Percentiles rank a stretch among this genome's conserved stretches.
phyloP scores from a whole-genome alignment of 2,797 vertebrate species.

The Cynodonichthys magdalenae region DNA sequence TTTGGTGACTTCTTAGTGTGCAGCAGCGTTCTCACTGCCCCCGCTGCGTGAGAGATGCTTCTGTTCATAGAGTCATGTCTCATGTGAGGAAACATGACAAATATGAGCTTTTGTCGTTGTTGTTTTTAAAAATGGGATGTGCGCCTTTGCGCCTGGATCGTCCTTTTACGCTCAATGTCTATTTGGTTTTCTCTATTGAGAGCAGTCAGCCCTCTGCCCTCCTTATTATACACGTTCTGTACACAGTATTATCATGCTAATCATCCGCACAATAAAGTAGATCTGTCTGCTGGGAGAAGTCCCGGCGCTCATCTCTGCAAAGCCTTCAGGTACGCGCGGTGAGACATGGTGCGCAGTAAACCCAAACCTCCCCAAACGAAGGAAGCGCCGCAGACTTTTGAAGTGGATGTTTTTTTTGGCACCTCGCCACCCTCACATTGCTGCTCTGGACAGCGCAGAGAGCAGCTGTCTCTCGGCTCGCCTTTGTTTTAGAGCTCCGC shows the following conservation, averaged over 20 bases:
- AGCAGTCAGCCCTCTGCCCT: slow-evolving; percentile 30
- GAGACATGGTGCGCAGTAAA: slow-evolving; percentile 41
- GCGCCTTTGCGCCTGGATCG: neutral
- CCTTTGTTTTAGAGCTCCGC: slow-evolving; percentile 68
- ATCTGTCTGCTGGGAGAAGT: slow-evolving; percentile 7
- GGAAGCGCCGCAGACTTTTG: slow-evolving; percentile 59
- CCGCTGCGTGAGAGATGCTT: slow-evolving; percentile 15
- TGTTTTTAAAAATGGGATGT: neutral
- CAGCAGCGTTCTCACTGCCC: slow-evolving; percentile 47
- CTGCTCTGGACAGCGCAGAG: slow-evolving; percentile 48
- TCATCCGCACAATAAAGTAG: slow-evolving; percentile 28
- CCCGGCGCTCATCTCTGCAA: slow-evolving; percentile 23
- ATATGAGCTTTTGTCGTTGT: neutral
- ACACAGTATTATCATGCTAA: slow-evolving; percentile 63
- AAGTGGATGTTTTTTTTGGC: slow-evolving; percentile 65
- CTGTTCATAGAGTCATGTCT: neutral
- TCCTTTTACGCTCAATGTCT: slow-evolving; percentile 33
- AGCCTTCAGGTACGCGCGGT: slow-evolving; percentile 27
- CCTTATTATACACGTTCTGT: slow-evolving; percentile 44
- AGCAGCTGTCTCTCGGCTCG: slow-evolving; percentile 72
- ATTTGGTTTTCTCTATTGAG: slow-evolving; percentile 47
- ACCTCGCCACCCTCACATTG: slow-evolving; percentile 62
- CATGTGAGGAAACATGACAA: neutral
- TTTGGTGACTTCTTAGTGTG: slow-evolving; percentile 69
- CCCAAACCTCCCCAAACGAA: slow-evolving; percentile 44